Evolutionary conservation across 2,113 vertebrate genomes (phyloP).

Genomic region (Laterallus jamaicensis): DNA sequence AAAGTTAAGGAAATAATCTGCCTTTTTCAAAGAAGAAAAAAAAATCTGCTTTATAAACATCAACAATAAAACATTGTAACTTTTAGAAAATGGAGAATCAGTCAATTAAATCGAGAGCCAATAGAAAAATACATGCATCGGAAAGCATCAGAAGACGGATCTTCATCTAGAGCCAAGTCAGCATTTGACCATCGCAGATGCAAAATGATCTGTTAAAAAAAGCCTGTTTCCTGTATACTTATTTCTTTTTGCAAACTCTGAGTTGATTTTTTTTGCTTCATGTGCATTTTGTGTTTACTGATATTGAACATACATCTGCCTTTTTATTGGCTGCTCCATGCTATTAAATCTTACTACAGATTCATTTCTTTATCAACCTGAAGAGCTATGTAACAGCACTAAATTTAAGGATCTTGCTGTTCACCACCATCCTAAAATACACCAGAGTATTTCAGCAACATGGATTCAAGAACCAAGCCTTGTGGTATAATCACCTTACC

Average conservation of each 20-base stretch:
- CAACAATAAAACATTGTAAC: neutral
- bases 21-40: neutral
- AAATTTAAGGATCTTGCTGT: neutral
- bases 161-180: neutral
- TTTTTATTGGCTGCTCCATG: neutral
- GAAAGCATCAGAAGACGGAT: neutral
- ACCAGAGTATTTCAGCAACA: neutral
- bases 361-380: neutral
- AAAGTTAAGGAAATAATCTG: neutral
- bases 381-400: neutral
- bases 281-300: neutral
- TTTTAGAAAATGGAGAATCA: neutral
- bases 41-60: neutral
- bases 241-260: neutral
- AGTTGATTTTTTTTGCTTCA: neutral
- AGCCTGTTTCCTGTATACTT: fast-evolving
- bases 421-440: neutral
- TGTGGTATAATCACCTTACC: neutral
- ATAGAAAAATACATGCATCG: neutral
- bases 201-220: neutral
- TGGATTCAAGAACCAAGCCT: neutral
- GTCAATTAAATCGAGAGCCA: neutral
- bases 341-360: neutral
- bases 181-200: neutral
- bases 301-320: neutral